Conservation (phyloP, 2,113 vertebrate species). For the Xyliphius kryptos region DNA sequence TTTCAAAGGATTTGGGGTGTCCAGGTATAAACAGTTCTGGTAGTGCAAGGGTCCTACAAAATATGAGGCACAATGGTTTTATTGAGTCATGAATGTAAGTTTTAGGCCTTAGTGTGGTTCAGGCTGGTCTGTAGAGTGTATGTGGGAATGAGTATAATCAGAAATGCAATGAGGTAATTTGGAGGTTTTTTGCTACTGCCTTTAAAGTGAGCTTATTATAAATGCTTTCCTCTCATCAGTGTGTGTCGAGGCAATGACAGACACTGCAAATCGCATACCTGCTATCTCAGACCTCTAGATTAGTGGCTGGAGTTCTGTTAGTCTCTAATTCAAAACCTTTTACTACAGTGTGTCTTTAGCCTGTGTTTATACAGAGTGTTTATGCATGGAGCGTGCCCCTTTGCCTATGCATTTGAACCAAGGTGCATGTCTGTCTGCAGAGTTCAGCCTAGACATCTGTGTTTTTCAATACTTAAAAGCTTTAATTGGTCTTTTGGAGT, state of each 20-base stretch:
- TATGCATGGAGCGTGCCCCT: conserved; percentile 34
- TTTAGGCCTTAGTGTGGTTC: too few relatives aligned
- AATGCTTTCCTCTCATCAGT: conserved; percentile 43
- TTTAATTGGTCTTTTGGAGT: conserved; percentile 17
- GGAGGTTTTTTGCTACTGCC: conserved; percentile 15
- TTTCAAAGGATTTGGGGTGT: too few relatives aligned
- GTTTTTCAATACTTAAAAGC: conserved; percentile 20
- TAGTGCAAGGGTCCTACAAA: too few relatives aligned
- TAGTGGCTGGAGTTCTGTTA: conserved; percentile 36
- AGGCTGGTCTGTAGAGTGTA: too few relatives aligned
- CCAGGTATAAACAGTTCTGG: too few relatives aligned
- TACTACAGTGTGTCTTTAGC: conserved; percentile 41
- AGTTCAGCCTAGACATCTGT: conserved; percentile 13
- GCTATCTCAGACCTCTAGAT: conserved; percentile 41
- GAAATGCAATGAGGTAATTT: conserved; percentile 29
- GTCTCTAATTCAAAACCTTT: conserved; percentile 42
- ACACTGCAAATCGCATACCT: conserved; percentile 34
- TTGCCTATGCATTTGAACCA: conserved; percentile 22
- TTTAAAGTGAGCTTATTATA: conserved; percentile 29
- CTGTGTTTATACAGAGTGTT: conserved; percentile 44
- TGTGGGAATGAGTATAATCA: conserved; percentile 8
- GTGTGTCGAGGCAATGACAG: conserved; percentile 41
- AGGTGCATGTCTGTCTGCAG: conserved; percentile 5
- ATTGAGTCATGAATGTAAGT: too few relatives aligned
- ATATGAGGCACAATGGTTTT: too few relatives aligned